phyloP scores from a whole-genome alignment of 2,888 invertebrate genomes.

The Cacoxenus indagator region DNA sequence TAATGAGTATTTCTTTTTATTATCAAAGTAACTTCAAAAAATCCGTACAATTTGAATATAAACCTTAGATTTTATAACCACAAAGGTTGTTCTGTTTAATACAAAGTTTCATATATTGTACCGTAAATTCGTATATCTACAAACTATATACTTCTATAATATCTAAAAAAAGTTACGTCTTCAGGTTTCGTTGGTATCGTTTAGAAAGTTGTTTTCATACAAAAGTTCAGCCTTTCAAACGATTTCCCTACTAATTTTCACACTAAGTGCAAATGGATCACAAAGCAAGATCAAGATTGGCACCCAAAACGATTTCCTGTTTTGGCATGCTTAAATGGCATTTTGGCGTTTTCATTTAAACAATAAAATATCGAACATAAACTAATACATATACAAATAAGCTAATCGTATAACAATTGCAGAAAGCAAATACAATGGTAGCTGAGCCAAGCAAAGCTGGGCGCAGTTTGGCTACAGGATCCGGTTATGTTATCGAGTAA shows the following conservation, averaged over 20 bases:
- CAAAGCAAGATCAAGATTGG: neutral
- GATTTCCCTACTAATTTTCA: too few species aligned
- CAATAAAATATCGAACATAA: neutral
- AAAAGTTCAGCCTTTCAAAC: neutral
- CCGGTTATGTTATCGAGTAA: neutral
- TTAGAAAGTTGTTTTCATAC: slow-evolving; percentile 39
- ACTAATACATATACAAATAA: neutral
- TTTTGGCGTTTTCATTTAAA: neutral
- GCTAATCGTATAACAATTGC: neutral
- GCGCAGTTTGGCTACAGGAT: neutral
- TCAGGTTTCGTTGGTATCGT: slow-evolving; percentile 48
- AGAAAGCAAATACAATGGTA: neutral
- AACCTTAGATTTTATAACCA: slow-evolving; percentile 29
- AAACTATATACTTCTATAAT: slow-evolving; percentile 33
- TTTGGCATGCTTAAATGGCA: slow-evolving; percentile 7
- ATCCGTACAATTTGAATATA: slow-evolving; percentile 46
- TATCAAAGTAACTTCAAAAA: slow-evolving; percentile 43
- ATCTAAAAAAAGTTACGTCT: slow-evolving; percentile 44
- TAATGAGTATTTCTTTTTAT: neutral
- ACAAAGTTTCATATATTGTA: slow-evolving; percentile 26
- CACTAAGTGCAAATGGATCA: slow-evolving; percentile 8
- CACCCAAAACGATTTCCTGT: neutral
- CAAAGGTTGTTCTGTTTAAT: slow-evolving; percentile 41
- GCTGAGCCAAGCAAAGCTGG: neutral
- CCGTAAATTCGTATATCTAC: neutral